These are phyloP conservation scores for Laothoe populi DNA, from an alignment of 2,888 invertebrate genomes.

Conservation along the genomic window DNA sequence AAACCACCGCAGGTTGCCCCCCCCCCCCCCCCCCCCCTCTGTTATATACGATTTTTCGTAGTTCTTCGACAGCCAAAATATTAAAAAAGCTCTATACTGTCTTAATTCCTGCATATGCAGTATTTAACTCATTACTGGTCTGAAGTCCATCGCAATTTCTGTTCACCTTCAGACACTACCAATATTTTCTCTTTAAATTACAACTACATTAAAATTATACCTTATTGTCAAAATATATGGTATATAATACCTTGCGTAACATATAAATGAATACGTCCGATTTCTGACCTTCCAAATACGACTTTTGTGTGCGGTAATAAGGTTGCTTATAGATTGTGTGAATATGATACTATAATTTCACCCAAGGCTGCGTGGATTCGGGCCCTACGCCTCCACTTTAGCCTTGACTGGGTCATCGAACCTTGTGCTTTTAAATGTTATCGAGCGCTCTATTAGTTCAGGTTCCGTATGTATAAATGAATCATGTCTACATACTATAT, in stretches of 20 bases:
- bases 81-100: no score
- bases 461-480: neutral
- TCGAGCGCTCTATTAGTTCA: no score
- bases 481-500: neutral
- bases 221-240: neutral
- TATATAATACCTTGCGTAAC: neutral
- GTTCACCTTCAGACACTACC: slow-evolving; percentile 4
- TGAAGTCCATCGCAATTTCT: slow-evolving; percentile 1
- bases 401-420: slow-evolving; percentile 15
- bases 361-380: slow-evolving; percentile 10
- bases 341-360: neutral
- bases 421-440: neutral
- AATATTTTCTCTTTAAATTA: slow-evolving; percentile 8
- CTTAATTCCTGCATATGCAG: no score
- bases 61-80: no score
- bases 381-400: slow-evolving; percentile 10
- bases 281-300: neutral
- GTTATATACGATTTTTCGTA: no score
- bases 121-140: no score
- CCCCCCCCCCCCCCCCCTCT: no score
- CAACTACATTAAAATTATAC: neutral
- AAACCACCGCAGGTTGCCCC: no score
- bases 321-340: neutral
- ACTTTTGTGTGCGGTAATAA: neutral
- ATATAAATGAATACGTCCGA: neutral